Base-by-base conservation (phyloP, 1,140 invertebrate species). In the Pseudomyrmex concolor region DNA sequence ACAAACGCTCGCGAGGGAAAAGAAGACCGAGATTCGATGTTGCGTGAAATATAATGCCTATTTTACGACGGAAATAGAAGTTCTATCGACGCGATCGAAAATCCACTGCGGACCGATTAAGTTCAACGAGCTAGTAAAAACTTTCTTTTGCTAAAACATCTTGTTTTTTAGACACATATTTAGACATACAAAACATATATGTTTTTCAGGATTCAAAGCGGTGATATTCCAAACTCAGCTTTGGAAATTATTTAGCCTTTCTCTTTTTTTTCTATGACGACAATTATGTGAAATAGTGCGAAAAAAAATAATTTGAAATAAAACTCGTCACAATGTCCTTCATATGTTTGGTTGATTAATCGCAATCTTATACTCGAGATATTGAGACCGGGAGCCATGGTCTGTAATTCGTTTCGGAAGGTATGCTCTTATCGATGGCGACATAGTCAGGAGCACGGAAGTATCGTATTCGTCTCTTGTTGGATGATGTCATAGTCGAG, bases 41-140 rank as follows among this genome's bases (percentile, higher is more conserved):
- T 72, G 76, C 84, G 85, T 86, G 77, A 86, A 86, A 86, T 83
- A 86, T 85, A 86, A 86, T 83, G 66, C 54, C 59, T 83, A 72
- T 48, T 84, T 84, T 84, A 84, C 73, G 62, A 78, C 63, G 62
- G 64, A 84, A 78, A 70, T 81, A 70, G 63, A 63, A 70, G 54
- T 62, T 25, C 64, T 62, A 72, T 82, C 54, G 25, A 55, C 48
- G 68, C 25, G 67, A 74, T 54, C 76, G 55, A 54, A 80, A 12
- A 80, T 70, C n/a, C 76, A 80, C 66, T 19, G 66, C 64, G 55
- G 55, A 50, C 43, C 76, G 76, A 80, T 80, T 80, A 80, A 71
- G 66, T 71, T 60, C 12, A 71, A 71, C 66, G 76, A 80, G 66
- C 66, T n/a, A 45, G 7, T 54, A 17, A 45, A 64, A 59, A 57